Evolutionary conservation across 2,113 vertebrate genomes (phyloP).

Genomic region (Crotalus helleri): DNA sequence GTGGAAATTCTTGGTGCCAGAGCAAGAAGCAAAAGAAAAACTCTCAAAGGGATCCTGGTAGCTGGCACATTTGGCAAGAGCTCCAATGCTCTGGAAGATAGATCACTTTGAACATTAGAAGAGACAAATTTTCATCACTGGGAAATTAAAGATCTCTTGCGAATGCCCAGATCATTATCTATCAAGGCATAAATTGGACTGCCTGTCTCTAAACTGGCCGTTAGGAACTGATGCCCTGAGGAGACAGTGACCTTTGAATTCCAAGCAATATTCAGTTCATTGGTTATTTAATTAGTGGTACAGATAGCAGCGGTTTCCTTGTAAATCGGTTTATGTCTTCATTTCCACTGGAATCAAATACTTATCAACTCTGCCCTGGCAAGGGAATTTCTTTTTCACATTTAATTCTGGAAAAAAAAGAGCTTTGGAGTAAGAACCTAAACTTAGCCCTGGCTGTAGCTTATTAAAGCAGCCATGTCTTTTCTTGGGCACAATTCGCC

Average conservation of each 20-base stretch:
- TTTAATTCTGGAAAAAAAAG: background rate
- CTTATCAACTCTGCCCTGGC: background rate
- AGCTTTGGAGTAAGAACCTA: background rate
- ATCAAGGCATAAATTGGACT: constrained; percentile 61
- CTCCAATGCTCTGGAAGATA: constrained; percentile 50
- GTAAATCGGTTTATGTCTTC: constrained; percentile 9
- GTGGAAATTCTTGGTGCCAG: constrained; percentile 46
- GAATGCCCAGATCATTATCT: constrained; percentile 62
- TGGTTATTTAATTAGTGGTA: constrained; percentile 49
- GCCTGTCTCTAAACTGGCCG: constrained; percentile 48
- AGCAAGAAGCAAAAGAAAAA: constrained; percentile 47
- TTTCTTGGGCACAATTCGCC: background rate
- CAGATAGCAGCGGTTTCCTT: constrained; percentile 22
- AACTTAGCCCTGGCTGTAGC: background rate
- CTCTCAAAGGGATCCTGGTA: constrained; percentile 46
- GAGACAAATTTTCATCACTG: constrained; percentile 65
- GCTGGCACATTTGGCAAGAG: constrained; percentile 51
- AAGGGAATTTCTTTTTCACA: background rate
- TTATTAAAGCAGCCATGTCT: background rate
- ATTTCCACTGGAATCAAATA: constrained; percentile 20
- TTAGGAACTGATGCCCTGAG: background rate
- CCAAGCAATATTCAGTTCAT: constrained; percentile 2
- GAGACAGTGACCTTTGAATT: constrained; percentile 49
- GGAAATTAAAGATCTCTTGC: constrained; percentile 64
- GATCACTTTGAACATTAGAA: constrained; percentile 58